Percentiles rank a stretch among this genome's conserved stretches.
Evolutionary conservation across 2,797 vertebrate species (phyloP).

Genomic region (Coranthus polyacanthus): DNA sequence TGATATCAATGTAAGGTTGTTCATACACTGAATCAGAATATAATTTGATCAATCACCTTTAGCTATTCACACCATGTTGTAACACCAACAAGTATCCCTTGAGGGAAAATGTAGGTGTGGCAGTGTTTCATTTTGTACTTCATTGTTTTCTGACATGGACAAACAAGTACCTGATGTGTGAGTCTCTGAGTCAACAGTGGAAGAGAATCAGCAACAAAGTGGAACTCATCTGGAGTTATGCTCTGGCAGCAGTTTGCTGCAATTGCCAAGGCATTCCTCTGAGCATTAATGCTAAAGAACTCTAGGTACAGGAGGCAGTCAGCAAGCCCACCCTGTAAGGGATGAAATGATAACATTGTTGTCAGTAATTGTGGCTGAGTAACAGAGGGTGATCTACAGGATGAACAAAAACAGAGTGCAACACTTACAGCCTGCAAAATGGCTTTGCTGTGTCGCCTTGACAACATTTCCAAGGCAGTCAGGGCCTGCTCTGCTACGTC

Average conservation of each 20-base stretch:
- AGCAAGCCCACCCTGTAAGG: constrained; percentile 91
- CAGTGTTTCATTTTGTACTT: neutral
- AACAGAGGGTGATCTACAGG: neutral
- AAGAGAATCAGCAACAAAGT: constrained; percentile 98
- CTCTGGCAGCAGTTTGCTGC: constrained; percentile 99
- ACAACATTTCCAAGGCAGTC: constrained; percentile 99
- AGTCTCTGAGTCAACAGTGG: constrained; percentile 98
- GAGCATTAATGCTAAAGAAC: constrained; percentile 99
- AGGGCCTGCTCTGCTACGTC: constrained; percentile 99
- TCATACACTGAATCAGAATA: too few species aligned
- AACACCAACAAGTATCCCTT: neutral
- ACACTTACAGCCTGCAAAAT: constrained; percentile 97
- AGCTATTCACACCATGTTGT: too few species aligned
- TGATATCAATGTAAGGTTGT: too few species aligned
- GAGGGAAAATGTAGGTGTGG: neutral
- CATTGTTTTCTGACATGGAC: neutral
- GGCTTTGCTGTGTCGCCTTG: constrained; percentile 98
- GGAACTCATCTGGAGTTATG: constrained; percentile 98
- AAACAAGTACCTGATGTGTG: constrained; percentile 92
- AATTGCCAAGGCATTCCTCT: constrained; percentile 98
- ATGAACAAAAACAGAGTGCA: constrained; percentile 10
- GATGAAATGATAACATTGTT: constrained; percentile 19
- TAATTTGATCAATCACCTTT: too few species aligned
- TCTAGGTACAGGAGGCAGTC: constrained; percentile 98
- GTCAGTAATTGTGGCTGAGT: neutral